A percentile compares a stretch with the other conserved stretches of the same genome.
phyloP scores from a whole-genome alignment of 2,113 vertebrate species.

The Chlamydotis undulata region DNA sequence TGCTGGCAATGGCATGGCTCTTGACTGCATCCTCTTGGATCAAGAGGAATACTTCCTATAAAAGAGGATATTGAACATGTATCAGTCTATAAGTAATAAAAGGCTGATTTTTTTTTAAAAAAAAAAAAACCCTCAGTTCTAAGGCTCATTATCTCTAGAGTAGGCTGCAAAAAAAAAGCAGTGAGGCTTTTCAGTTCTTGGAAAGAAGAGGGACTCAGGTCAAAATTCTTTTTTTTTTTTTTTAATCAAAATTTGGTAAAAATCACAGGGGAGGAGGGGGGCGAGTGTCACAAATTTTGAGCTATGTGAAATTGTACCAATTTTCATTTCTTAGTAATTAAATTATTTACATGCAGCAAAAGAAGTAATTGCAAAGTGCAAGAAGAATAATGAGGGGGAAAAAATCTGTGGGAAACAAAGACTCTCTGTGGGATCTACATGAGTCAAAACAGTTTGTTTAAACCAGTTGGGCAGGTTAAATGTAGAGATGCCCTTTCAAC shows the following conservation, averaged over 20 bases:
- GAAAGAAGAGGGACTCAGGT: not conserved
- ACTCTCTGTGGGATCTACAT: conserved; percentile 2
- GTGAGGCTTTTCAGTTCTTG: not conserved
- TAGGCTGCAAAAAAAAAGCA: no score
- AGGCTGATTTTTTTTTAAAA: not conserved
- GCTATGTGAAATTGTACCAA: not conserved
- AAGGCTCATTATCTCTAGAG: not conserved
- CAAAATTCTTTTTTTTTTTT: not conserved
- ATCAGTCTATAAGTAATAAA: not conserved
- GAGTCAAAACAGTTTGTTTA: not conserved
- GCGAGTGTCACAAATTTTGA: rapidly evolving
- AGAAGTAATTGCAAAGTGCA: not conserved
- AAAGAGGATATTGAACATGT: not conserved
- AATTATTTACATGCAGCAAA: not conserved
- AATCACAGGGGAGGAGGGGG: no score
- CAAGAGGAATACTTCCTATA: not conserved
- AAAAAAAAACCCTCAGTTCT: not conserved
- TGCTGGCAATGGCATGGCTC: not conserved
- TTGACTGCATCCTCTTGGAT: not conserved
- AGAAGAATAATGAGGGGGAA: not conserved
- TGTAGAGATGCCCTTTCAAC: not conserved
- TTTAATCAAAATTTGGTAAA: not conserved
- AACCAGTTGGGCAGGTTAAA: conserved; percentile 44
- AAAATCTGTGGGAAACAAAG: not conserved
- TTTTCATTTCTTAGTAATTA: not conserved